Evolutionary conservation across 1,140 invertebrate species (phyloP), one percentile per base, ranked within the genome.

Genomic region (Cataglyphis hispanica): DNA sequence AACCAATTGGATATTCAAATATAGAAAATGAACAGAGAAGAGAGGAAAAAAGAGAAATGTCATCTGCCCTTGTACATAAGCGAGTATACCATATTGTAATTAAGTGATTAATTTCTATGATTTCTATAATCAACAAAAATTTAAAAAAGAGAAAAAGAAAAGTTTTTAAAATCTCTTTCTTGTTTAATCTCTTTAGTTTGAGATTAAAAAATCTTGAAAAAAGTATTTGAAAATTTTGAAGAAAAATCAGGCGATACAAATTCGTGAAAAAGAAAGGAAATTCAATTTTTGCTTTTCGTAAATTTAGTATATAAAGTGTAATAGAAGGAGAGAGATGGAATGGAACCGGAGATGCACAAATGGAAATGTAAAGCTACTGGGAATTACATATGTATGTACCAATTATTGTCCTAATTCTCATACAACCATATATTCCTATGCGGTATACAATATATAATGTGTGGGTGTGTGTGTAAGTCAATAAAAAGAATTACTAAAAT

Each of bases 1-100:
- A 64, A 3, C 25, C 1, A 77, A 50, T 64, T 22, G 46, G 10
- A 53, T 37, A 84, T 37, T 76, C 40, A 84, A 63, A 37, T 61
- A 76, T 13, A 11, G 19, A 31, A 6, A 50, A 0, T 31, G 31
- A 50, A 11, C 13, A 40, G 22, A 5, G 22, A n/a, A 10, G 2
- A 31, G 34, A 5, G 19, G 16, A 7, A 16, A 25, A 34, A 31
- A 56, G 11, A 4, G 1, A 34, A 50, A 34, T 46, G 13, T 0
- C 0, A 50, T 50, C 13, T 16, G 13, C 7, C 13, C 7, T 50
- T 50, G 4, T 5, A 4, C 61, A 13, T 69, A 13, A 16, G 22
- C 19, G 19, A 10, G 10, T 56, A 13, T 63, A 27, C 16, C 27
- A 50, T 50, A 13, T 46, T 46, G 11, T 46, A 46, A 46, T 13